Evolutionary conservation across 2,797 vertebrate genomes (phyloP).

Genomic region (Micromesistius poutassou): DNA sequence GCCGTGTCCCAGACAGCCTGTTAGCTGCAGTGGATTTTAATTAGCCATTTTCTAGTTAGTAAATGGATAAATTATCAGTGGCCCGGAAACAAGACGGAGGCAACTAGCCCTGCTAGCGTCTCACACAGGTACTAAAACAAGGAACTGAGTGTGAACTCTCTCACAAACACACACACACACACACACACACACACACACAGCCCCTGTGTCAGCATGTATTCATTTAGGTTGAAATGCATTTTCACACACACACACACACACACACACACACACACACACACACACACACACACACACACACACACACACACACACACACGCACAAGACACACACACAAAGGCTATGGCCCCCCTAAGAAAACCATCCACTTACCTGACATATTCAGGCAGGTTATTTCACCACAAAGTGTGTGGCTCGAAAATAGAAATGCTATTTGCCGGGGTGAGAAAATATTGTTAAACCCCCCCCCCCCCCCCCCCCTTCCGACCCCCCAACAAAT

Average conservation of each 20-base stretch:
- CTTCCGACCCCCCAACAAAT: conserved; percentile 27
- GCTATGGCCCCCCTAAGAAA: conserved; percentile 27
- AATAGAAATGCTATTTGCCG: conserved; percentile 56
- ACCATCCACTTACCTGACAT: conserved; percentile 49
- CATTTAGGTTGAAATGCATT: neutral
- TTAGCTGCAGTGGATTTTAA: conserved; percentile 99
- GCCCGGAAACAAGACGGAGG: conserved; percentile 89
- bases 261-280: conserved; percentile 17
- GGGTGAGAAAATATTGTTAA: conserved; percentile 40
- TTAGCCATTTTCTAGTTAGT: conserved; percentile 98
- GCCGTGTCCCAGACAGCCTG: conserved; percentile 95
- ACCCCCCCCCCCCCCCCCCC: conserved; percentile 23
- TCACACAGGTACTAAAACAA: conserved; percentile 12
- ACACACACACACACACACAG: neutral
- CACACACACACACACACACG: conserved; percentile 16
- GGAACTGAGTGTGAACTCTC: conserved; percentile 4
- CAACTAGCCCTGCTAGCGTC: conserved; percentile 75
- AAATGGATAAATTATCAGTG: conserved; percentile 96
- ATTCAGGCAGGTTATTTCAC: conserved; percentile 57
- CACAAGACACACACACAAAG: neutral
- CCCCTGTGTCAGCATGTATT: neutral
- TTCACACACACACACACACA: conserved; percentile 9
- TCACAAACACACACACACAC: conserved; percentile 9
- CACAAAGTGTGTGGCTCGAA: conserved; percentile 52
- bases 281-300: conserved; percentile 9